Base-by-base conservation (phyloP, 2,797 vertebrate species). In the Chloroceryle inda region DNA sequence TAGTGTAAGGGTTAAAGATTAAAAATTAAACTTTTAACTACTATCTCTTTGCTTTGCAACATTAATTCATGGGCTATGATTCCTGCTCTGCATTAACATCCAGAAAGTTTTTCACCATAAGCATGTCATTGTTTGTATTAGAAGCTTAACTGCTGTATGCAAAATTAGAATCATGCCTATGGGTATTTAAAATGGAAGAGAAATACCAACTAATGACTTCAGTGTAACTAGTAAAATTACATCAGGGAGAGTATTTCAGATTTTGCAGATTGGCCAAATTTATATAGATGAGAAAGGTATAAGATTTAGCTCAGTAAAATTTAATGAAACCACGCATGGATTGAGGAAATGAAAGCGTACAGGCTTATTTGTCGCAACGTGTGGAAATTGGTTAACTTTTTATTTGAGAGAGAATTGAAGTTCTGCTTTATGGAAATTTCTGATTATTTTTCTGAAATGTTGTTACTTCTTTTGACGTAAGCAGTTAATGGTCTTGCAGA, bases 141-240 rank as follows among this genome's bases (percentile, higher is more conserved):
- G 94, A 66, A 91, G 87, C 73, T 86, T 94, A 93, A 90, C 80
- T 92, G 89, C 88, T 91, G 92, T 92, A 84, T 78, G 85, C 6
- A 0, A 93, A 94, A 96, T 95, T 85, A 85, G 94, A 88, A 94
- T 85, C 82, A 75, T 40, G 87, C 96, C 89, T 96, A 56, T 81
- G 94, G 94, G 95, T 94, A 95, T 96, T 96, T 96, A 80, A 89
- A 95, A 94, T 89, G 89, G 69, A 92, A 94, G 85, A 94, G 87
- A 95, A 96, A 91, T 94, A 78, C 27, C 82, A 94, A 89, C 66
- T 96, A 96, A 97, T 89, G 78, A 93, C 95, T 96, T 89, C 58
- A 84, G 69, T 75, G 82, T 81, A 94, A 92, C 87, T 88, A 31
- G 81, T 68, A 81, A 94, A 95, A 95, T 96, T 96, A 75, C 94